Conservation (phyloP, 2,113 vertebrate genomes). For the Aramus guarauna region DNA sequence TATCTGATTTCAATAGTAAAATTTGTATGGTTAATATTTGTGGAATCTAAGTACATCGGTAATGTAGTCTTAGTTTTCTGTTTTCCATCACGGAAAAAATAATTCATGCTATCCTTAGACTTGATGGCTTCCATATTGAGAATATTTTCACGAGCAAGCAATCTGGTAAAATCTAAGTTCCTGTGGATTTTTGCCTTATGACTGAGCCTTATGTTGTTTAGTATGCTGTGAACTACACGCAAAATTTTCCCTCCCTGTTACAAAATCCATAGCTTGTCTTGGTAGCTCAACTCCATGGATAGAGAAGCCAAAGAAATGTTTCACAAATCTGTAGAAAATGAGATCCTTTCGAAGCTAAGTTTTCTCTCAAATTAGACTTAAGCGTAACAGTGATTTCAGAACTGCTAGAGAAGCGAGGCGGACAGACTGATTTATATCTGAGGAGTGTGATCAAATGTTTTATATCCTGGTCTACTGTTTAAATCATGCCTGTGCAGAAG, state of each 20-base stretch:
- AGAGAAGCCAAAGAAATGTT: not conserved
- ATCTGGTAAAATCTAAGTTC: not conserved
- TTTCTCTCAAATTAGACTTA: not conserved
- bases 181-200: not conserved
- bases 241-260: not conserved
- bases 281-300: not conserved
- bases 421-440: not conserved
- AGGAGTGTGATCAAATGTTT: not conserved
- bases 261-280: not conserved
- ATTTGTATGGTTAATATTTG: not conserved
- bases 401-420: accelerated
- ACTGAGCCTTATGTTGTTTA: not conserved
- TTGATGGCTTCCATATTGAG: not conserved
- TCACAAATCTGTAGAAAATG: not conserved
- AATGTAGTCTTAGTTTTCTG: not conserved
- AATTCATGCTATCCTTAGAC: not conserved
- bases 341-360: not conserved
- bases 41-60: not conserved
- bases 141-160: not conserved
- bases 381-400: not conserved
- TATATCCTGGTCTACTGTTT: not conserved
- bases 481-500: not conserved
- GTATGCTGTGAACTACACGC: not conserved
- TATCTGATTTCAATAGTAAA: not conserved
- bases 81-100: not conserved